Conservation (phyloP, 2,888 invertebrate genomes). For the Ptilodon capucinus region DNA sequence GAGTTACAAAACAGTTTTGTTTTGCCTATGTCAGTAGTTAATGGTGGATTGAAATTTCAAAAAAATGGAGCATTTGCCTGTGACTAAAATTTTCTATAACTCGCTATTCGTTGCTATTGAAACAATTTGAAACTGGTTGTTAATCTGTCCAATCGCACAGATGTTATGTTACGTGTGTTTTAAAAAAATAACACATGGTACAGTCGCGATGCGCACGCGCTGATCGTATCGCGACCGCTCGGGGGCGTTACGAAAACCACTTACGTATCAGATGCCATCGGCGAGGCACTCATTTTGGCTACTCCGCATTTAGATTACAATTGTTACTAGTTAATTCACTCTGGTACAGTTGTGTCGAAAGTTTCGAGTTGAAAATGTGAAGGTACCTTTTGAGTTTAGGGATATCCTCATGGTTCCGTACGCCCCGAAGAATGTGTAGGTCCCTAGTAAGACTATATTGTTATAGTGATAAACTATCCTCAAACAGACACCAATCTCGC, state of each 20-base stretch:
- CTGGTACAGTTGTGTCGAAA: neutral
- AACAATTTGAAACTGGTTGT: constrained; percentile 53
- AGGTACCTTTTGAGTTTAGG: no score
- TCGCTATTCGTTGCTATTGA: constrained; percentile 45
- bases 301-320: constrained; percentile 58
- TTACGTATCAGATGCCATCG: constrained; percentile 76
- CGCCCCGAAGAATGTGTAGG: no score
- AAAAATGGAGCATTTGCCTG: no score
- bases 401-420: no score
- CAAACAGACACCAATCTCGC: no score
- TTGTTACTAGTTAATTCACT: constrained; percentile 18
- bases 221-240: constrained; percentile 65
- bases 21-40: no score
- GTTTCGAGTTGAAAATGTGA: no score
- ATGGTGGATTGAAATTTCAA: no score
- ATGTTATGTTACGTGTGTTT: constrained; percentile 60
- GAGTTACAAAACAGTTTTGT: no score
- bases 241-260: constrained; percentile 79
- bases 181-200: constrained; percentile 54
- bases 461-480: no score
- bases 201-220: constrained; percentile 58
- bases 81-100: constrained; percentile 13
- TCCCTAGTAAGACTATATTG: no score
- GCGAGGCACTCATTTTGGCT: constrained; percentile 70
- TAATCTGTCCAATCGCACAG: constrained; percentile 56